Evolutionary conservation across 1,140 invertebrate species (phyloP).

Genomic region (Drosophila repleta): DNA sequence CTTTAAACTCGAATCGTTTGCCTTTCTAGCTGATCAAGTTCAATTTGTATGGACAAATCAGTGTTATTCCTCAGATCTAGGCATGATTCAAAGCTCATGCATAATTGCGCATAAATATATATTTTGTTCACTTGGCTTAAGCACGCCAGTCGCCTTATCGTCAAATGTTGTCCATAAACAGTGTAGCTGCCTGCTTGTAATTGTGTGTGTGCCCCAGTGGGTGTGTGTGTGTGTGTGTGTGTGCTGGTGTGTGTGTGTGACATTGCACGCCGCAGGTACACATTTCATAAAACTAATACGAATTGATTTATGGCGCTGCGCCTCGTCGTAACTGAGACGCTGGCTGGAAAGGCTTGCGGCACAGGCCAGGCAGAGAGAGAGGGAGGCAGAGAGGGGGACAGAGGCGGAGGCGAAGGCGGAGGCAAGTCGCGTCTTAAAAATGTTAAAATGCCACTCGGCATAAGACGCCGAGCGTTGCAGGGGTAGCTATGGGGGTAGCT

Average conservation of each 20-base stretch:
- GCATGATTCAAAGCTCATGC: no score
- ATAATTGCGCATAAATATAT: no score
- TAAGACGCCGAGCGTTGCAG: constrained; percentile 38
- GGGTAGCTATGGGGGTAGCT: background rate
- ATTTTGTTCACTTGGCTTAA: background rate
- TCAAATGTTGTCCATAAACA: constrained; percentile 23
- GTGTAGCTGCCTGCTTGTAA: background rate
- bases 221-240: constrained; percentile 9
- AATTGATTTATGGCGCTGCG: constrained; percentile 83
- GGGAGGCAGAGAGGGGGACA: background rate
- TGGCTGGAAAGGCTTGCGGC: constrained; percentile 70
- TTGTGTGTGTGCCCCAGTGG: background rate
- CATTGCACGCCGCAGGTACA: constrained; percentile 77
- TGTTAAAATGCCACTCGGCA: constrained; percentile 57
- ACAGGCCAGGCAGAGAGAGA: background rate
- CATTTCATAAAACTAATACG: constrained; percentile 84
- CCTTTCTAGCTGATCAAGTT: no score
- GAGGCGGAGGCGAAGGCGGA: background rate
- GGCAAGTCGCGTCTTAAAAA: constrained; percentile 52
- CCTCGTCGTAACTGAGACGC: constrained; percentile 41
- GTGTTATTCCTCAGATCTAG: no score
- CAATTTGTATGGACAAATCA: no score
- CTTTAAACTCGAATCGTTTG: no score
- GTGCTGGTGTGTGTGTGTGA: constrained; percentile 21
- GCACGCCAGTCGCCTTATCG: background rate